Base-by-base conservation (phyloP, 2,888 invertebrate species). In the Perizoma affinitatum region DNA sequence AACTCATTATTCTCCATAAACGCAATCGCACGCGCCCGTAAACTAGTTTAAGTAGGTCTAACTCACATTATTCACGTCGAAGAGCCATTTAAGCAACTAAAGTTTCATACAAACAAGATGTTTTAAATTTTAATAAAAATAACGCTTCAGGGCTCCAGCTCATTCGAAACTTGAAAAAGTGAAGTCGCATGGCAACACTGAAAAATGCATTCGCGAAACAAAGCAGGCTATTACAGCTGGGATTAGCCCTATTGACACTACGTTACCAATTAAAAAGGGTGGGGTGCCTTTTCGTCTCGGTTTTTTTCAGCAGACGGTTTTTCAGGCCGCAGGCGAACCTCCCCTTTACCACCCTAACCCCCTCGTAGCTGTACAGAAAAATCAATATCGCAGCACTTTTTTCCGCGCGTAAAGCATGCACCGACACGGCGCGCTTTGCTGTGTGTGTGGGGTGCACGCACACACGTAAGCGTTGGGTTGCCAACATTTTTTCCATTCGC, bases 381-480 rank as follows among this genome's bases (percentile, higher is more conserved):
- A 93, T 92, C 93, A 92, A 92, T 93, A 92, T 90, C 92, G 92
- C 93, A 92, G 92, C 92, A 90, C 88, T 92, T 92, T 93, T 93
- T 93, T 93, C 91, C 90, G 87, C 90, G 91, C 92, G 92, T 93
- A 93, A 93, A 93, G 88, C 92, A 92, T 92, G 91, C 91, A 92
- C 89, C 89, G 89, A 88, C 90, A 86, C 80, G 80, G 76, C 67
- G 66, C 58, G 58, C 54, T 67, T 61, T 62, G 6, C 55, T 75
- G 83, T 84, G 87, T 86, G 86, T 77, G 83, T 75, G 66, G 45
- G 66, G 40, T 57, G 50, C 71, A 76, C 83, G 78, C 85, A 82
- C 87, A 90, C 88, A 81, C 74, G 66, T 66, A 66, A 71, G 44
- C 71, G 65, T 79, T 79, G 86, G 80, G 83, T 73, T 87, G 88